A percentile compares a stretch with the other conserved stretches of the same genome.
These are phyloP conservation scores for Harpalus rubripes DNA, from an alignment of 2,888 invertebrate genomes.

Conservation along the genomic window DNA sequence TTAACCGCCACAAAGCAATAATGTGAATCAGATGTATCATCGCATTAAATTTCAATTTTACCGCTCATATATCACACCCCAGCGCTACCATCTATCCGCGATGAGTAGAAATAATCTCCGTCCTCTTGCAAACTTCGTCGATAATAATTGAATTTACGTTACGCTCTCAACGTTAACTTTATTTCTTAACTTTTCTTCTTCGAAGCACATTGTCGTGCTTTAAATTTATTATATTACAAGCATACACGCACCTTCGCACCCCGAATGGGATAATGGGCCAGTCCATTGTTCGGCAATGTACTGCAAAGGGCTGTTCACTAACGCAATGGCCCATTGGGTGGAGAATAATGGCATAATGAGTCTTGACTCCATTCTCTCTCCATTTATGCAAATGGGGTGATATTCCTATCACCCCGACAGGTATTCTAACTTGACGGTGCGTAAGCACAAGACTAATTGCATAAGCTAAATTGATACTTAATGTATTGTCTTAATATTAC, in stretches of 20 bases:
- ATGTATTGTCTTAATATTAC: slow-evolving; percentile 26
- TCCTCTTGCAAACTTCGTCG: slow-evolving; percentile 51
- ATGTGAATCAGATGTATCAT: slow-evolving; percentile 63
- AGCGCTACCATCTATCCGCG: slow-evolving; percentile 47
- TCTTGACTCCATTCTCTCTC: slow-evolving; percentile 62
- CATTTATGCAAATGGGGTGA: slow-evolving; percentile 58
- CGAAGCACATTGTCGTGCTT: slow-evolving; percentile 51
- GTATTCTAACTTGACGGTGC: slow-evolving; percentile 2
- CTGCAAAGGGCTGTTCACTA: slow-evolving; percentile 24
- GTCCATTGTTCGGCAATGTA: slow-evolving; percentile 18
- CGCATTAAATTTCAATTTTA: slow-evolving; percentile 64
- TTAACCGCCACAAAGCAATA: slow-evolving; percentile 53
- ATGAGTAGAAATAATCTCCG: slow-evolving; percentile 56
- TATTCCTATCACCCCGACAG: slow-evolving; percentile 39
- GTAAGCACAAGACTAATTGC: slow-evolving; percentile 52
- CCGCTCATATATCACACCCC: slow-evolving; percentile 61
- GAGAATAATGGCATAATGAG: slow-evolving; percentile 62
- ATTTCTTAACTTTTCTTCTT: slow-evolving; percentile 64
- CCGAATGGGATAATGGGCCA: slow-evolving; percentile 44
- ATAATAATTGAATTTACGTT: slow-evolving; percentile 65
- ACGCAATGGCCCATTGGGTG: slow-evolving; percentile 39
- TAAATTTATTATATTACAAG: slow-evolving; percentile 63
- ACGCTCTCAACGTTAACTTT: slow-evolving; percentile 62
- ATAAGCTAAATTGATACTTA: slow-evolving; percentile 61
- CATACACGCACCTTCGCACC: slow-evolving; percentile 37